phyloP scores from a whole-genome alignment of 2,888 invertebrate genomes.

The Pristionchus maxplancki region DNA sequence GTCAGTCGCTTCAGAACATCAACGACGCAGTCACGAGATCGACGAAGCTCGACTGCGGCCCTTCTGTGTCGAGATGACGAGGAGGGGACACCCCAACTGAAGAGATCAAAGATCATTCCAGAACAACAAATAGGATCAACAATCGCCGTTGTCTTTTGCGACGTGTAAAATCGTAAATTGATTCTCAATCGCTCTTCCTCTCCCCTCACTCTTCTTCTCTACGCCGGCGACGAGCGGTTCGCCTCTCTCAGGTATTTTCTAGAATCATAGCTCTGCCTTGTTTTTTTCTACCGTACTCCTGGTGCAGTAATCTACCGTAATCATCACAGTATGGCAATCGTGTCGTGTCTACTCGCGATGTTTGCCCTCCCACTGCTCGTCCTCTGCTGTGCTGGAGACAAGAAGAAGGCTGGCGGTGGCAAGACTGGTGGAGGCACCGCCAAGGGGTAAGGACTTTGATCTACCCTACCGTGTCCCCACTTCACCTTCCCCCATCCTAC shows the following conservation, averaged over 20 bases:
- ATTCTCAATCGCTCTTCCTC: neutral
- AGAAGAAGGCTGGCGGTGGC: neutral
- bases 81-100: neutral
- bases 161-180: neutral
- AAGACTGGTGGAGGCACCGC: neutral
- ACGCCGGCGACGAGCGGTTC: neutral
- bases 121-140: neutral
- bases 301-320: neutral
- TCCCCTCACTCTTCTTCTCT: neutral
- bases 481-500: neutral
- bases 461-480: neutral
- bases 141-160: neutral
- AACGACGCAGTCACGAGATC: constrained; percentile 69
- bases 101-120: neutral
- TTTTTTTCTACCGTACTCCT: too few species aligned
- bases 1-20: constrained; percentile 58
- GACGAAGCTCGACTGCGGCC: constrained; percentile 68
- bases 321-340: neutral
- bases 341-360: neutral
- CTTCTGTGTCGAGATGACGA: constrained; percentile 58
- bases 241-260: neutral
- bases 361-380: neutral
- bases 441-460: neutral
- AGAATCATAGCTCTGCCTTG: neutral
- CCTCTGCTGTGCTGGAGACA: neutral